Conservation (phyloP, 2,797 vertebrate species). For the Graptemys geographica region DNA sequence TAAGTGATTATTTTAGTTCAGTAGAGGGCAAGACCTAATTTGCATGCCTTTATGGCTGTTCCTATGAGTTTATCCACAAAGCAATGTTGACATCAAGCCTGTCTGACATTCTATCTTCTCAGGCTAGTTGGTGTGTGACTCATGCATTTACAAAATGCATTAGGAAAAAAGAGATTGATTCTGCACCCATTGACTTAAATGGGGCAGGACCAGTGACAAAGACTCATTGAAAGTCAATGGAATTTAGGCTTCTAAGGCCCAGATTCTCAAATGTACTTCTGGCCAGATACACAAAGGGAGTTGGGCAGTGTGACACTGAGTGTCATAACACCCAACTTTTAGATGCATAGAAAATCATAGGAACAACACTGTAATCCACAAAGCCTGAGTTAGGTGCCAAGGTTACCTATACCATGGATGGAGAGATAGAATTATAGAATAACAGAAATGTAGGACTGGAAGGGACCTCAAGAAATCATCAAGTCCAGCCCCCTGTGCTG, state of each 20-base stretch:
- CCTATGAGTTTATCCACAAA: slow-evolving; percentile 47
- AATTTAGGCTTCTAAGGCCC: slow-evolving; percentile 50
- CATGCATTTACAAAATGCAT: slow-evolving; percentile 55
- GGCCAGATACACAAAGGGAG: background rate
- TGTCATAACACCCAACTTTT: too few species aligned
- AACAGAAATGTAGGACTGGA: too few species aligned
- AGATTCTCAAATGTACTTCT: background rate
- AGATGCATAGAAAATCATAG: too few species aligned
- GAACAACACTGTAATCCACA: too few species aligned
- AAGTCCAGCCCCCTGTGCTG: background rate
- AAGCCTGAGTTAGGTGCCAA: too few species aligned
- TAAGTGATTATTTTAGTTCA: slow-evolving; percentile 37
- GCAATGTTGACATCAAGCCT: slow-evolving; percentile 53
- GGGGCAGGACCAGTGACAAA: slow-evolving; percentile 61
- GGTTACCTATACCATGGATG: too few species aligned
- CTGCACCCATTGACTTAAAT: slow-evolving; percentile 57
- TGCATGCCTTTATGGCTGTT: slow-evolving; percentile 58
- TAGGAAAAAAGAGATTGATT: slow-evolving; percentile 71
- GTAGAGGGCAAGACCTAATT: slow-evolving; percentile 57
- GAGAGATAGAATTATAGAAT: too few species aligned
- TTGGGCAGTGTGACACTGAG: too few species aligned
- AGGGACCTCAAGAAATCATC: too few species aligned
- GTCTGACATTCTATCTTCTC: slow-evolving; percentile 54
- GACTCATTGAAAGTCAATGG: slow-evolving; percentile 60
- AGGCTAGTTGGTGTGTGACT: slow-evolving; percentile 59